Evolutionary conservation across 2,797 vertebrate genomes (phyloP).

Genomic region (Scleropages formosus): DNA sequence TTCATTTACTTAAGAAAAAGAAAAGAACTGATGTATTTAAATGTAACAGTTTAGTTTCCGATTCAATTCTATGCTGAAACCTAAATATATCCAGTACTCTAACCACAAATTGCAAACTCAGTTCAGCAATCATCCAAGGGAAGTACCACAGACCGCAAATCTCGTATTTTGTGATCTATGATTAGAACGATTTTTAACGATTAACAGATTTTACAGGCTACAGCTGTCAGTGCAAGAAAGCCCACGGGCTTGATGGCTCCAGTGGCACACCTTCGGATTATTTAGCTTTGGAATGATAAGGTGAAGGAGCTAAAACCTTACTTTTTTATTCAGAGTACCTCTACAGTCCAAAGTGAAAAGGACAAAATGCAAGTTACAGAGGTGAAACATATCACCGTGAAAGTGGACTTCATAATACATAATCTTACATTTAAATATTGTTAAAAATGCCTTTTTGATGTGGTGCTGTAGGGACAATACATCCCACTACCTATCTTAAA

Average conservation of each 20-base stretch:
- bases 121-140: neutral
- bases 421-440: constrained; percentile 52
- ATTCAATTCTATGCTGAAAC: neutral
- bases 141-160: constrained; percentile 4
- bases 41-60: constrained; percentile 6
- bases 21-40: constrained; percentile 19
- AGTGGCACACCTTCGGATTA: constrained; percentile 33
- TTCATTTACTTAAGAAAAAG: no score
- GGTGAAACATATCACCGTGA: constrained; percentile 53
- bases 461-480: constrained; percentile 33
- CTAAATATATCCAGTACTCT: constrained; percentile 20
- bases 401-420: constrained; percentile 60
- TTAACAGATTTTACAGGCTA: constrained; percentile 13
- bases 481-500: neutral
- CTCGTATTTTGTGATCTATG: constrained; percentile 7
- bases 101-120: constrained; percentile 23
- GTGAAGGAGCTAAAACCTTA: constrained; percentile 50
- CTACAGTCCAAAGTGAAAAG: constrained; percentile 54
- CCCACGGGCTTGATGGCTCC: constrained; percentile 12
- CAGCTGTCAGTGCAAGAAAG: neutral
- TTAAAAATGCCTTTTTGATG: constrained; percentile 43
- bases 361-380: constrained; percentile 49
- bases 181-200: constrained; percentile 15
- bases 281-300: constrained; percentile 40
- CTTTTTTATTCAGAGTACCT: constrained; percentile 49